phyloP scores from a whole-genome alignment of 2,797 vertebrate species.

The Clarias fuscus region DNA sequence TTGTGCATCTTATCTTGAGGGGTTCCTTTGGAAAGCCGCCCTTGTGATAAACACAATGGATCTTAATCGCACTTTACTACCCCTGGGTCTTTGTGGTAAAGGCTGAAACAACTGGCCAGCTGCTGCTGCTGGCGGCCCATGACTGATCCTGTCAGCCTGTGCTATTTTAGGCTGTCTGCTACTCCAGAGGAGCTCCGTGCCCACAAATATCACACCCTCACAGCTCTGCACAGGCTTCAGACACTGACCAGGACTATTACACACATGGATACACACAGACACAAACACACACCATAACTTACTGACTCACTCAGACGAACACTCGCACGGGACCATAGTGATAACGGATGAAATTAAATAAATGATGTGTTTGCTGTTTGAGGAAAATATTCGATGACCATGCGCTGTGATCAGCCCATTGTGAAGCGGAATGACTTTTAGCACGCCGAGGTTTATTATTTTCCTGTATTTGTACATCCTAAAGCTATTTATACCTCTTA shows the following conservation, averaged over 20 bases:
- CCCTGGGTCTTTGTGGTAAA: constrained; percentile 46
- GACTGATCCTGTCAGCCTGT: constrained; percentile 51
- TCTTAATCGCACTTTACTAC: constrained; percentile 48
- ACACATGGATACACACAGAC: constrained; percentile 27
- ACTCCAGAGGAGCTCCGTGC: constrained; percentile 58
- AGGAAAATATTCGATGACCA: not conserved
- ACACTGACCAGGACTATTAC: constrained; percentile 43
- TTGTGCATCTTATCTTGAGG: constrained; percentile 52
- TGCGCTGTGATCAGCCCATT: not conserved
- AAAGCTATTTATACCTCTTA: not conserved
- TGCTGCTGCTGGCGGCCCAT: constrained; percentile 19
- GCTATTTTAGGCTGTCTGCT: constrained; percentile 49
- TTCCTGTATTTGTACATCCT: not conserved
- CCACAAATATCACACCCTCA: constrained; percentile 40
- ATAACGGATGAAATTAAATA: constrained; percentile 18
- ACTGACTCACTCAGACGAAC: constrained; percentile 1
- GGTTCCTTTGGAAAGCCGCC: constrained; percentile 35
- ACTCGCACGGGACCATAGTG: not conserved
- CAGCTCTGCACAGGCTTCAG: constrained; percentile 41
- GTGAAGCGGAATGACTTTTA: not conserved
- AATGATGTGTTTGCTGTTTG: not conserved
- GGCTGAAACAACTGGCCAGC: constrained; percentile 42
- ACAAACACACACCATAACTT: constrained; percentile 21
- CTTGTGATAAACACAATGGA: constrained; percentile 29
- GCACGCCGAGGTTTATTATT: too few relatives aligned